Evolutionary conservation across 2,113 vertebrate species (phyloP).

Genomic region (Proterorhinus semilunaris): DNA sequence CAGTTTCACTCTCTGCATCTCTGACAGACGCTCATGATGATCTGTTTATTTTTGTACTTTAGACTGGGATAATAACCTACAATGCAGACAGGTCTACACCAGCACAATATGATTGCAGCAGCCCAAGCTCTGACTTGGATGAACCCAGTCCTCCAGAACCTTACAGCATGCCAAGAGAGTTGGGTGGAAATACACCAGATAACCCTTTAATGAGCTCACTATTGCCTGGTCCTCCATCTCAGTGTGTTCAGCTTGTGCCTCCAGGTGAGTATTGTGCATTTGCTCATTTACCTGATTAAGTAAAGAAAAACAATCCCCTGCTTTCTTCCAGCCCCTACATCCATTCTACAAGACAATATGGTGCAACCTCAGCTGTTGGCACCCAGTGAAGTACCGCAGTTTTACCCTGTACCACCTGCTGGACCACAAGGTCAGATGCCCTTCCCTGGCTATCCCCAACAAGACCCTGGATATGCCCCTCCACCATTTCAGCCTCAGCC

Average conservation of each 20-base stretch:
- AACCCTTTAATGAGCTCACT: conserved; percentile 82
- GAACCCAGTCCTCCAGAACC: conserved; percentile 75
- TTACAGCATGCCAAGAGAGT: conserved; percentile 59
- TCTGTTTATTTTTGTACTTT: not conserved
- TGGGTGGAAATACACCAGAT: conserved; percentile 62
- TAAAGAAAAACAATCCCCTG: not conserved
- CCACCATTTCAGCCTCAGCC: conserved; percentile 72
- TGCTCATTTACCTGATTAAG: not conserved
- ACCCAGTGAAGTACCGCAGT: conserved; percentile 60
- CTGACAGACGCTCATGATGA: too few species aligned
- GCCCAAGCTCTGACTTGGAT: conserved; percentile 86
- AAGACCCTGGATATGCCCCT: conserved; percentile 62
- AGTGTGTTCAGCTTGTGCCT: conserved; percentile 85
- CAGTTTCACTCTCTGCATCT: too few species aligned
- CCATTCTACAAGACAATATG: conserved; percentile 76
- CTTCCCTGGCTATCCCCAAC: conserved; percentile 41
- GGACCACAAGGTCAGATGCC: conserved; percentile 54
- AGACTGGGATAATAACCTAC: conserved; percentile 84
- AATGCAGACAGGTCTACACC: conserved; percentile 77
- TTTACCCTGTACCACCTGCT: conserved; percentile 73
- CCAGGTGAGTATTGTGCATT: conserved; percentile 79
- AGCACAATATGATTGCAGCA: conserved; percentile 78
- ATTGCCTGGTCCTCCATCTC: conserved; percentile 68
- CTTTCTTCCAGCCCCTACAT: conserved; percentile 75
- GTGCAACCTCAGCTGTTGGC: conserved; percentile 47